Evolutionary conservation across 2,113 vertebrate genomes (phyloP).

Genomic region (Passer domesticus): DNA sequence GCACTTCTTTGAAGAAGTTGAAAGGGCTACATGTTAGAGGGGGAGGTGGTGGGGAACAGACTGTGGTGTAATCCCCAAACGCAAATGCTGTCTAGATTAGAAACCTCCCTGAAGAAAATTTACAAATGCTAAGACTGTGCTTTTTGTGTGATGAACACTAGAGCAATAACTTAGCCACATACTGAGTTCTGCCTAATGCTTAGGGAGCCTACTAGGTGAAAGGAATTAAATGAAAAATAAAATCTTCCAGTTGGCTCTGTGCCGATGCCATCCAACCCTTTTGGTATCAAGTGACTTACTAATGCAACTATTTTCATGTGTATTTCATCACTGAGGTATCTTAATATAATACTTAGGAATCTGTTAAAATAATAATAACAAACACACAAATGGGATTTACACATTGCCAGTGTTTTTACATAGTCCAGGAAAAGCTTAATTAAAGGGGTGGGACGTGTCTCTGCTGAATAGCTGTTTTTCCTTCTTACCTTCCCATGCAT

Average conservation of each 20-base stretch:
- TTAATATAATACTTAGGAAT: slow-evolving; percentile 21
- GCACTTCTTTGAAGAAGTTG: slow-evolving; percentile 79
- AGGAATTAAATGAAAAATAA: slow-evolving; percentile 45
- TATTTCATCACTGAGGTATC: slow-evolving; percentile 23
- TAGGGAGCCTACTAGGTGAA: slow-evolving; percentile 41
- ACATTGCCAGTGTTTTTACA: slow-evolving; percentile 49
- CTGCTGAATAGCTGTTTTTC: slow-evolving; percentile 55
- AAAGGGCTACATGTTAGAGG: slow-evolving; percentile 76
- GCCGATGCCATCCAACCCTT: slow-evolving; percentile 9
- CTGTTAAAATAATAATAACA: slow-evolving; percentile 40
- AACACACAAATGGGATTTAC: slow-evolving; percentile 17
- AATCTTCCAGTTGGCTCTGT: slow-evolving; percentile 30
- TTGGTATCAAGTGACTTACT: neutral
- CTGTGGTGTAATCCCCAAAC: slow-evolving; percentile 74
- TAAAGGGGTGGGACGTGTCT: slow-evolving; percentile 34
- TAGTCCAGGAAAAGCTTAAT: slow-evolving; percentile 55
- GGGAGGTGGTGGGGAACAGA: slow-evolving; percentile 71
- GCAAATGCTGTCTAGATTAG: slow-evolving; percentile 74
- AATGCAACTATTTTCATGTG: slow-evolving; percentile 15
- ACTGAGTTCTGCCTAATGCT: slow-evolving; percentile 37
- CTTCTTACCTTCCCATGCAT: slow-evolving; percentile 52
- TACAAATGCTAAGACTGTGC: slow-evolving; percentile 67
- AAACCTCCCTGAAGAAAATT: slow-evolving; percentile 72
- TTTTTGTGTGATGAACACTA: slow-evolving; percentile 65
- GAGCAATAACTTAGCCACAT: slow-evolving; percentile 64